A percentile compares a stretch with the other conserved stretches of the same genome.
Evolutionary conservation across 2,888 invertebrate genomes (phyloP).

Genomic region (Aelia acuminata): DNA sequence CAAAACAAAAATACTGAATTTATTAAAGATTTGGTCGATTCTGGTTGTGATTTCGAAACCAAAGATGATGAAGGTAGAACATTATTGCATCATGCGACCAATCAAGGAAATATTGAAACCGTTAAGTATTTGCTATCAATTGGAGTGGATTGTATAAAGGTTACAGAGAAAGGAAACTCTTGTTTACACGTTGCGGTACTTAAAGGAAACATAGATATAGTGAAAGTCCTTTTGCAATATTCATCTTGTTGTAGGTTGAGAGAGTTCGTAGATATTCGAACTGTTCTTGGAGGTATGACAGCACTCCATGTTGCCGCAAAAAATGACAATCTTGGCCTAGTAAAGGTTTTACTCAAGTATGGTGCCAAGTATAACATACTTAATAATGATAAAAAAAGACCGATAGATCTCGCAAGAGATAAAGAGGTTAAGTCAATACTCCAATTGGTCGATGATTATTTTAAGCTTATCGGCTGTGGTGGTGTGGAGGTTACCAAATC

Average conservation of each 20-base stretch:
- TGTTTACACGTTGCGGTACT: conserved; percentile 22
- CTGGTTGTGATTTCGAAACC: background rate
- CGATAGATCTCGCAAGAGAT: background rate
- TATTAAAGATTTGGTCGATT: background rate
- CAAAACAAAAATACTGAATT: conserved; percentile 22
- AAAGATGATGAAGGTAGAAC: conserved; percentile 9
- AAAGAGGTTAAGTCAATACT: background rate
- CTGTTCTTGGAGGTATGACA: background rate
- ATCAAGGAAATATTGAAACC: background rate
- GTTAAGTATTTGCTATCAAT: background rate
- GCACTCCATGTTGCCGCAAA: conserved; percentile 30
- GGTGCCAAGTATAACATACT: background rate
- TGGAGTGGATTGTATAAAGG: conserved; percentile 4
- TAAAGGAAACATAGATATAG: background rate
- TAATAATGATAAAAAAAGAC: background rate
- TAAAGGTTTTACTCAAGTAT: background rate
- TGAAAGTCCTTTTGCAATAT: background rate
- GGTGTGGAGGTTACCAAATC: background rate
- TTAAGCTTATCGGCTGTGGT: background rate
- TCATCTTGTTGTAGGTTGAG: background rate
- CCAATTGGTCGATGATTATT: background rate
- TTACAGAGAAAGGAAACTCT: conserved; percentile 38
- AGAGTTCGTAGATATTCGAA: conserved; percentile 4
- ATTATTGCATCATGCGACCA: conserved; percentile 18
- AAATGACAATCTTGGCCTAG: background rate